Evolutionary conservation across 2,888 invertebrate species (phyloP).

Genomic region (Caenorhabditis sp.): DNA sequence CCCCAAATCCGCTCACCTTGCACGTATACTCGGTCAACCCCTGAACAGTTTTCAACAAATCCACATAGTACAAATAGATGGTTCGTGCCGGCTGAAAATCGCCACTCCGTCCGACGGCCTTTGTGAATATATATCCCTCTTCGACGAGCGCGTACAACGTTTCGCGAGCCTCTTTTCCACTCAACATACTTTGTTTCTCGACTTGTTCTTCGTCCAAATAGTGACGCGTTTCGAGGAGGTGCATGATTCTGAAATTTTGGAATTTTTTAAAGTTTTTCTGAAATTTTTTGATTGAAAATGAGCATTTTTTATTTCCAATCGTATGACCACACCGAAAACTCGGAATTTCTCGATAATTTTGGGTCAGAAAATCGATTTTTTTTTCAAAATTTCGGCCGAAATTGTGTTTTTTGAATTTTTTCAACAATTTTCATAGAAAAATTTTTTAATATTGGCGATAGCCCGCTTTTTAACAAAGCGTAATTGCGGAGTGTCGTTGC

Average conservation of each 20-base stretch:
- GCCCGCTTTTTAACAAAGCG: no score
- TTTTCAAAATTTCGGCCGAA: no score
- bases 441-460: no score
- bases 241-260: constrained; percentile 75
- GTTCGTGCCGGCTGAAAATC: constrained; percentile 83
- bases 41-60: constrained; percentile 76
- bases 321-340: no score
- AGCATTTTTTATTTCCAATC: no score
- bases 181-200: constrained; percentile 90
- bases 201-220: constrained; percentile 84
- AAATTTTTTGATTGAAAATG: neutral
- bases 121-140: constrained; percentile 77
- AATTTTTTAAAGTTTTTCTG: neutral
- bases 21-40: constrained; percentile 71
- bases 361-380: no score
- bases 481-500: no score
- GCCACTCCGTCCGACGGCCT: constrained; percentile 74
- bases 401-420: no score
- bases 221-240: constrained; percentile 82
- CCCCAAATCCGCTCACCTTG: constrained; percentile 69
- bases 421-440: no score
- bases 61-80: constrained; percentile 81
- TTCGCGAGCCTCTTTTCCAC: constrained; percentile 89
- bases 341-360: no score
- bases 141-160: constrained; percentile 85